These are phyloP conservation scores for Ammodytes marinus DNA, from an alignment of 2,113 vertebrate species.

Conservation along the genomic window DNA sequence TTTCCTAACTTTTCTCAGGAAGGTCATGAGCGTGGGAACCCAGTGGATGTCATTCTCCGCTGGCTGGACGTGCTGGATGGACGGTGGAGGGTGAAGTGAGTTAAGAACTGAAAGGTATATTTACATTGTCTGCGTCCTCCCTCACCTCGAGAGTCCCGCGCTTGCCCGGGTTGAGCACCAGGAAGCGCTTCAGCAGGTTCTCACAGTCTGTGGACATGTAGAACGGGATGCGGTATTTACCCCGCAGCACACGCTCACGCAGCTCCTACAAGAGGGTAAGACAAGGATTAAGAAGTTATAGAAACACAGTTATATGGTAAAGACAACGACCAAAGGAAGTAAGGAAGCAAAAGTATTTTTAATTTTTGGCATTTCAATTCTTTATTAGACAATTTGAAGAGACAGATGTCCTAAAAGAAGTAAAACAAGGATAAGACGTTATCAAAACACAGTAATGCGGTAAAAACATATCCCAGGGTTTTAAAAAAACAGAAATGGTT, in stretches of 20 bases:
- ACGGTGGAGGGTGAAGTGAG: neutral
- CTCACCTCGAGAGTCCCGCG: constrained; percentile 98
- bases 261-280: constrained; percentile 86
- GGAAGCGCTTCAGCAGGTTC: constrained; percentile 98
- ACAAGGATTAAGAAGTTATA: neutral
- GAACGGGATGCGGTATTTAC: constrained; percentile 99
- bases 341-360: too few relatives aligned
- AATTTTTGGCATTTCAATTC: too few relatives aligned
- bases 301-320: neutral
- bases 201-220: constrained; percentile 99
- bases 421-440: too few relatives aligned
- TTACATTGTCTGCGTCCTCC: constrained; percentile 73
- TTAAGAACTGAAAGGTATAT: constrained; percentile 66
- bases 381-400: too few relatives aligned
- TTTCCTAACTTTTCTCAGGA: too few relatives aligned
- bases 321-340: too few relatives aligned
- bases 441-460: too few relatives aligned
- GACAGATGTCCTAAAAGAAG: too few relatives aligned
- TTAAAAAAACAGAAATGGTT: too few relatives aligned
- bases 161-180: constrained; percentile 98
- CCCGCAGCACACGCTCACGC: constrained; percentile 95
- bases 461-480: too few relatives aligned
- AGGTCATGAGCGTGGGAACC: too few relatives aligned
- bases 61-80: constrained; percentile 38
- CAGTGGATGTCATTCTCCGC: constrained; percentile 38